Evolutionary conservation across 2,797 vertebrate genomes (phyloP).

Genomic region (Mastacembelus armatus): DNA sequence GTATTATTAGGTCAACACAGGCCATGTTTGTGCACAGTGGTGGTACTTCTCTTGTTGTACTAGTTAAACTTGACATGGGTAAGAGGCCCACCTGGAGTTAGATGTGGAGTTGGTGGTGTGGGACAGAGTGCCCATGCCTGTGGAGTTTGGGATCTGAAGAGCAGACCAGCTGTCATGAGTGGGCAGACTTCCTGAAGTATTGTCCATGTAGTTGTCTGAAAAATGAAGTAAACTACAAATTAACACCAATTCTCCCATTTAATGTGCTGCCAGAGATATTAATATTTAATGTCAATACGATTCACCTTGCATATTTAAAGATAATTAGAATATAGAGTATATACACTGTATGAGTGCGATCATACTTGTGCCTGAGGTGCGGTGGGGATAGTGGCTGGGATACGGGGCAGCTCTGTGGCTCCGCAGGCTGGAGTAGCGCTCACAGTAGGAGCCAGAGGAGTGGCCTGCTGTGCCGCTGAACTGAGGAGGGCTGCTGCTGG

Average conservation of each 20-base stretch:
- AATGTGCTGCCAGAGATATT: too few relatives aligned
- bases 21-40: background rate
- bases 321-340: background rate
- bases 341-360: background rate
- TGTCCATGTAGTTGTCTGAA: constrained; percentile 87
- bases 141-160: constrained; percentile 85
- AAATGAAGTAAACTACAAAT: background rate
- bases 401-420: constrained; percentile 83
- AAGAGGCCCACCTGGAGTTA: constrained; percentile 78
- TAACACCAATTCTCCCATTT: background rate
- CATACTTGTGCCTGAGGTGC: constrained; percentile 81
- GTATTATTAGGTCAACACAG: background rate
- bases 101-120: constrained; percentile 85
- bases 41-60: too few relatives aligned
- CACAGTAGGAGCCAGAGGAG: constrained; percentile 85
- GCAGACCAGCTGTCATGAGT: constrained; percentile 86
- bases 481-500: constrained; percentile 86
- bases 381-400: constrained; percentile 86
- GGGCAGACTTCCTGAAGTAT: constrained; percentile 76
- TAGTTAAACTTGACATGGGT: too few relatives aligned
- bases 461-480: constrained; percentile 80
- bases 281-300: too few relatives aligned
- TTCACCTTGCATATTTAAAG: too few relatives aligned
- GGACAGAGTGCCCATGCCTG: constrained; percentile 83
- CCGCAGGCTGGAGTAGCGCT: constrained; percentile 85